phyloP scores from a whole-genome alignment of 2,797 vertebrate genomes.

The Acanthopagrus latus region DNA sequence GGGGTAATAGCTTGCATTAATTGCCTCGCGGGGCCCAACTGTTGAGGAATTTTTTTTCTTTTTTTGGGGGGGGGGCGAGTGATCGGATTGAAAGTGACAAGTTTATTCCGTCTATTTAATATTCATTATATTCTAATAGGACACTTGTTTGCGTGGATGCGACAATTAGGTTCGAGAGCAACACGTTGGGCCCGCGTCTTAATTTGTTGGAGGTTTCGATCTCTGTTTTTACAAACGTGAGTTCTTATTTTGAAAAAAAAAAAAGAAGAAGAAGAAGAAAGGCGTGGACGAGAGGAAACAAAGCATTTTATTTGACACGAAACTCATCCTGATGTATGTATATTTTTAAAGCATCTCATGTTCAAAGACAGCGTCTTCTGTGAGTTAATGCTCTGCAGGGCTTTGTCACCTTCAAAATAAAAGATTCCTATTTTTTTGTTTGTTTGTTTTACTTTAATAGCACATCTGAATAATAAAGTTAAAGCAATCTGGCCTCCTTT shows the following conservation, averaged over 20 bases:
- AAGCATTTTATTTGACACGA: not conserved
- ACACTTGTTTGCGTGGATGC: slow-evolving; percentile 73
- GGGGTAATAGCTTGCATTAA: slow-evolving; percentile 86
- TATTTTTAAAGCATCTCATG: not conserved
- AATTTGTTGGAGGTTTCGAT: not conserved
- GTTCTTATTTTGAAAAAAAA: not conserved
- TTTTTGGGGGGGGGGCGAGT: slow-evolving; percentile 63
- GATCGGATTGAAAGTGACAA: slow-evolving; percentile 79
- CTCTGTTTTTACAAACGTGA: not conserved
- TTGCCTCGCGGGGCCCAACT: slow-evolving; percentile 81
- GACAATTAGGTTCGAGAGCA: slow-evolving; percentile 66
- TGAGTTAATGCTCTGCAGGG: not conserved
- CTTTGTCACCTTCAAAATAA: not conserved
- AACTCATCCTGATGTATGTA: not conserved
- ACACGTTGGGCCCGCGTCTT: slow-evolving; percentile 43
- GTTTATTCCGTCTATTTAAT: slow-evolving; percentile 79
- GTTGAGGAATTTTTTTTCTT: slow-evolving; percentile 79
- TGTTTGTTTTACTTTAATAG: not conserved
- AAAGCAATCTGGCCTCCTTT: too few relatives aligned
- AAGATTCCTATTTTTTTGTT: too few relatives aligned
- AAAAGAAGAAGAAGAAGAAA: too few relatives aligned
- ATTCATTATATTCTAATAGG: slow-evolving; percentile 80
- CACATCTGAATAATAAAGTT: slow-evolving; percentile 23
- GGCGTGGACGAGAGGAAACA: not conserved
- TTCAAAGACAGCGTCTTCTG: not conserved